Evolutionary conservation across 2,113 vertebrate species (phyloP).

Genomic region (Mus pahari): DNA sequence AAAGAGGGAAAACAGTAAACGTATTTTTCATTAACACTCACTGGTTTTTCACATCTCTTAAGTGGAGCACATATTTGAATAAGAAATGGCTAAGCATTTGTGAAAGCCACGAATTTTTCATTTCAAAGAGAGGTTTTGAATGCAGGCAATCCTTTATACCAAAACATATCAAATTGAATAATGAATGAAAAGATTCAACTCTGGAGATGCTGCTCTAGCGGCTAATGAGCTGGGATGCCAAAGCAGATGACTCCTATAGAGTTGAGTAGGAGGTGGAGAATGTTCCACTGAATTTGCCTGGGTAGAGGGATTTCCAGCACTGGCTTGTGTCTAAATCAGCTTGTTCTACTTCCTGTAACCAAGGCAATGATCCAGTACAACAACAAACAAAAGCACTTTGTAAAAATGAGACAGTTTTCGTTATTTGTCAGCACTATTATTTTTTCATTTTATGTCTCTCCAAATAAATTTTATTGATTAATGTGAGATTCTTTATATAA

Average conservation of each 20-base stretch:
- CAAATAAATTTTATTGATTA: conserved; percentile 44
- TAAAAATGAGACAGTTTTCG: conserved; percentile 40
- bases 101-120: conserved; percentile 62
- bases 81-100: conserved; percentile 31
- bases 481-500: background rate
- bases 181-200: conserved; percentile 70
- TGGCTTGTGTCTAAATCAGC: background rate
- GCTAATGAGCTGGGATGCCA: conserved; percentile 56
- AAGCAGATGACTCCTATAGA: conserved; percentile 13
- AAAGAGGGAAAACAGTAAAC: background rate
- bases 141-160: conserved; percentile 42
- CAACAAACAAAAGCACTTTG: background rate
- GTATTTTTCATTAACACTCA: background rate
- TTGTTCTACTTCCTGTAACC: conserved; percentile 50
- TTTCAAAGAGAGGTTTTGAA: conserved; percentile 72
- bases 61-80: conserved; percentile 18
- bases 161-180: conserved; percentile 62
- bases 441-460: background rate
- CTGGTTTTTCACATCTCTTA: conserved; percentile 63
- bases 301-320: background rate
- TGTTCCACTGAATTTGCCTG: background rate
- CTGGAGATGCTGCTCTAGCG: conserved; percentile 31
- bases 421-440: background rate
- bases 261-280: background rate
- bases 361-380: conserved; percentile 12